Evolutionary conservation across 2,888 invertebrate genomes (phyloP).

Genomic region (Crepidodera aurea): DNA sequence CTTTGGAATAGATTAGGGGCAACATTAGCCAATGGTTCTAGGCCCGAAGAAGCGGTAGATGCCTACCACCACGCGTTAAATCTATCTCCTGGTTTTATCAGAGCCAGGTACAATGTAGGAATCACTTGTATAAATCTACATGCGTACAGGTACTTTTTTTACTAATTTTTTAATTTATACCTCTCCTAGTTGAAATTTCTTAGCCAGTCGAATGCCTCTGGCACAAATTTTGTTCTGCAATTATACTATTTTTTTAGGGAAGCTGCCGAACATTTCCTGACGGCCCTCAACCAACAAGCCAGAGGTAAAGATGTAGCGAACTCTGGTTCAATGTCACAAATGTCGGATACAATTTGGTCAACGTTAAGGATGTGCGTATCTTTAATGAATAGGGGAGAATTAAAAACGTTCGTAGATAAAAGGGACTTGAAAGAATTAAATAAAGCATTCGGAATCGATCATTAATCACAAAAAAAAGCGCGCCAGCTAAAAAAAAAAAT

Average conservation of each 20-base stretch:
- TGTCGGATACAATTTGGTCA: slow-evolving; percentile 95
- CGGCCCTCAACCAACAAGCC: slow-evolving; percentile 91
- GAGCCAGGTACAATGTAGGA: slow-evolving; percentile 97
- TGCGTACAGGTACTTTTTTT: slow-evolving; percentile 69
- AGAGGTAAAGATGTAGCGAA: slow-evolving; percentile 68
- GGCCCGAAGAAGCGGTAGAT: slow-evolving; percentile 94
- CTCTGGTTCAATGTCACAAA: slow-evolving; percentile 64
- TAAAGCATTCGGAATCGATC: slow-evolving; percentile 66
- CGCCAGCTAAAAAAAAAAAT: too few relatives aligned
- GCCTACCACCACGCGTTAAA: slow-evolving; percentile 93
- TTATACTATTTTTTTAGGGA: slow-evolving; percentile 79
- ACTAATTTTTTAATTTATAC: slow-evolving; percentile 2
- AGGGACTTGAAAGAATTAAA: slow-evolving; percentile 70
- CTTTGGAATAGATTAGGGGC: slow-evolving; percentile 98
- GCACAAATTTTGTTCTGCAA: too few relatives aligned
- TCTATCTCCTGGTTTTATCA: slow-evolving; percentile 93
- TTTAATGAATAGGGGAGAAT: slow-evolving; percentile 75
- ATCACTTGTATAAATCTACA: slow-evolving; percentile 97
- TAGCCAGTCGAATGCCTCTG: too few relatives aligned
- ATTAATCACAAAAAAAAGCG: not conserved
- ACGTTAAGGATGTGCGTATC: slow-evolving; percentile 89
- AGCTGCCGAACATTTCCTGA: slow-evolving; percentile 94
- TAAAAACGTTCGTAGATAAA: slow-evolving; percentile 69
- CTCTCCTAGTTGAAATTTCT: too few relatives aligned
- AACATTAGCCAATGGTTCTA: slow-evolving; percentile 93